Evolutionary conservation across 2,113 vertebrate species (phyloP), one percentile per base, ranked within the genome.

Genomic region (Cynoglossus semilaevis): DNA sequence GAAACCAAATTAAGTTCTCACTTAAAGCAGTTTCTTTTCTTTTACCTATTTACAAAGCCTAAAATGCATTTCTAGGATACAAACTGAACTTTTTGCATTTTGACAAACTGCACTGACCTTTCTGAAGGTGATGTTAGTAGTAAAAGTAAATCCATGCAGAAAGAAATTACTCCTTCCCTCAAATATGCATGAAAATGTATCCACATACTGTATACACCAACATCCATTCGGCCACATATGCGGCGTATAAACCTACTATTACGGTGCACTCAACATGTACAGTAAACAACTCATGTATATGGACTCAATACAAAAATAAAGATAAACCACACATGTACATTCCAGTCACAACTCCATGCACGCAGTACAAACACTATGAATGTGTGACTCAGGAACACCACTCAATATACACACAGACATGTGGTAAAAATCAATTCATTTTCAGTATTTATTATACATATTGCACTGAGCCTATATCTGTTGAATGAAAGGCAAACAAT

Each of bases 351-450:
- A 84, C 68, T 58, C 69, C 15, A 12, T 38, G 62, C 57, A 51
- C 50, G 43, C 77, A 72, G 61, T 77, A 58, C 74, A 81, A 81
- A 81, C 81, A 83, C 49, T 37, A 40, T 16, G 59, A 72, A 70
- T 6, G 69, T 51, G 56, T 63, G 63, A 56, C 50, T 50, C 49
- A 57, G 79, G 58, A 70, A 59, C 74, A 70, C 68, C 74, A 79
- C 79, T 78, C 77, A 79, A 79, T 78, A 80, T 65, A 62, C 79
- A 67, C 69, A 67, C 66, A 18, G 58, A 64, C 81, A 77, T 83
- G 77, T 76, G 81, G 77, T 81, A 81, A 74, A 72, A 82, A 88
- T 87, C 84, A 87, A 84, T 84, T 83, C 76, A 85, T 87, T 83
- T 84, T 81, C 75, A 60, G 48, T 85, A 84, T 85, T 87, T 87